Conservation (phyloP, 1,140 invertebrate genomes). For the Danaus melanippus region DNA sequence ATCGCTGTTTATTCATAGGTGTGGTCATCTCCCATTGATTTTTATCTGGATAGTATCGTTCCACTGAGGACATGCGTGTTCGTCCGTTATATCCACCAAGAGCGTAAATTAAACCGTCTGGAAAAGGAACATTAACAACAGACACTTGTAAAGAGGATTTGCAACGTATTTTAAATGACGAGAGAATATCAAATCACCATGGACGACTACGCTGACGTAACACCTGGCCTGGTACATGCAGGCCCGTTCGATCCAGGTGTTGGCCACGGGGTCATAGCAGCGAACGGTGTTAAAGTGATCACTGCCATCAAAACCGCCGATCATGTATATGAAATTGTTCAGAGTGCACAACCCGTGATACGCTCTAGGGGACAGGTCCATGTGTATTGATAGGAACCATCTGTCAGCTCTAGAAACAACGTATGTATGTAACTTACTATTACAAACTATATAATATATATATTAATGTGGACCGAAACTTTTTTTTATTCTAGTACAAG, state of each 20-base stretch:
- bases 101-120: slow-evolving; percentile 78
- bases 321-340: slow-evolving; percentile 81
- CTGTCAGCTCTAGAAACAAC: slow-evolving; percentile 76
- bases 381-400: slow-evolving; percentile 76
- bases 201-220: slow-evolving; percentile 83
- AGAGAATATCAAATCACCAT: slow-evolving; percentile 56
- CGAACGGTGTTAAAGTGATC: slow-evolving; percentile 81
- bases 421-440: not conserved
- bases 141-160: too few species aligned
- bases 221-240: slow-evolving; percentile 83
- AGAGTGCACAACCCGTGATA: slow-evolving; percentile 83
- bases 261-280: slow-evolving; percentile 76
- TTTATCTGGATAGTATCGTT: slow-evolving; percentile 73
- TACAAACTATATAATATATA: not conserved
- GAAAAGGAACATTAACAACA: too few species aligned
- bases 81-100: slow-evolving; percentile 85
- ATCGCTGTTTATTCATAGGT: slow-evolving; percentile 78
- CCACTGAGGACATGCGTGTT: slow-evolving; percentile 76
- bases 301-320: slow-evolving; percentile 83
- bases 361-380: slow-evolving; percentile 77
- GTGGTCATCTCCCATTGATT: slow-evolving; percentile 82
- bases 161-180: not conserved
- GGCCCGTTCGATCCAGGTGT: slow-evolving; percentile 77
- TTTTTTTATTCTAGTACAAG: slow-evolving; percentile 4
- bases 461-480: not conserved